These are phyloP conservation scores for Tromatobia lineatoria DNA, from an alignment of 2,888 invertebrate species.

Conservation along the genomic window DNA sequence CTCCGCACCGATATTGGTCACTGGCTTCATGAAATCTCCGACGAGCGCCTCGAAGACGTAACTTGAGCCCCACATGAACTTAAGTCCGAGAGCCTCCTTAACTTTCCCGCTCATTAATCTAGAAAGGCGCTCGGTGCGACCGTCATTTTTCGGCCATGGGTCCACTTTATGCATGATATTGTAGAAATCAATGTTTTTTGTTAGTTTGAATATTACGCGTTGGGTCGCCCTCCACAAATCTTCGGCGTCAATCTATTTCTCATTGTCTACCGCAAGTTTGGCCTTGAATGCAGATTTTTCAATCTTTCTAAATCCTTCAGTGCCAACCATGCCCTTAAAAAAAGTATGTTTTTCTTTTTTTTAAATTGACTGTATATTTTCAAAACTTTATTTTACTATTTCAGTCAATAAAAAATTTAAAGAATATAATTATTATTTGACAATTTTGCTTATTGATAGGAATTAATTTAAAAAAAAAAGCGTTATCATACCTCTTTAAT, in stretches of 20 bases:
- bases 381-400: background rate
- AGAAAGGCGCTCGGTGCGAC: constrained; percentile 82
- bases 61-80: constrained; percentile 88
- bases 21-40: constrained; percentile 94
- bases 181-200: constrained; percentile 92
- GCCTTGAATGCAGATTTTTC: constrained; percentile 87
- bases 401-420: too few relatives aligned
- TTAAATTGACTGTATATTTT: too few relatives aligned
- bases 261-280: constrained; percentile 87
- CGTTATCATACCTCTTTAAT: too few relatives aligned
- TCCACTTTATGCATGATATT: constrained; percentile 89
- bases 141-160: constrained; percentile 64
- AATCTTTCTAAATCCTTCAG: constrained; percentile 88
- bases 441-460: background rate
- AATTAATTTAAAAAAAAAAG: constrained; percentile 1
- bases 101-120: constrained; percentile 91
- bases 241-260: constrained; percentile 88
- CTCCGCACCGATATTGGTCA: constrained; percentile 88
- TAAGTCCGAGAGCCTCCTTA: constrained; percentile 87
- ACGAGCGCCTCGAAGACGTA: constrained; percentile 88
- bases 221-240: constrained; percentile 89
- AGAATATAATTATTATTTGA: background rate
- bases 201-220: constrained; percentile 87
- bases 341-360: background rate
- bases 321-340: constrained; percentile 89